Base-by-base conservation (phyloP, 2,113 vertebrate genomes). In the Poeciliopsis prolifica region DNA sequence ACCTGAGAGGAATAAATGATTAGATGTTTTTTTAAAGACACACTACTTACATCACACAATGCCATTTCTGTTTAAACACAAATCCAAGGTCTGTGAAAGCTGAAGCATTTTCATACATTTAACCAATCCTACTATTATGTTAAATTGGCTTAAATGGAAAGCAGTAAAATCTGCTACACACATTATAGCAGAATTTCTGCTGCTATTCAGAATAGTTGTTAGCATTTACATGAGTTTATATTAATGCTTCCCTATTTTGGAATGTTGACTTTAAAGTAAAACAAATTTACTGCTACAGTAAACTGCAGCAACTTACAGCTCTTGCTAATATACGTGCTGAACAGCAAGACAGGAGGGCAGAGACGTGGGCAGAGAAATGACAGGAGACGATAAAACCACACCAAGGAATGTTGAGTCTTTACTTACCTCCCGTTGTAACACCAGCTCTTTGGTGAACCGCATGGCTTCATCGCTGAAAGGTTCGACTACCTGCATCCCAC, bases 381-480 rank as follows among this genome's bases (percentile, higher is more conserved):
- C 14, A 4, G 19, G 40, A 64, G 67, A 24, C 14, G 26, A 79
- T 48, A 5, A 63, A 64, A 77, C 3, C 6, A 0, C 48, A 61
- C 73, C 54, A 54, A 63, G 48, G 75, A 42, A n/a, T 11, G 54
- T 42, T 66, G 69, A 13, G 40, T 24, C 13, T n/a, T 3, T 31
- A 42, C 94, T 93, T 96, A 98, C 98, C 97, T 98, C 97, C 74
- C 97, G 89, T 79, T 98, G 98, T 81, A 99, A 91, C 81, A 99
- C 98, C 86, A 98, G 95, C 87, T 99, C 97, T 94, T 98, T 98
- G 90, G 98, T 98, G 94, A 98, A 98, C 74, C 95, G 92, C 8
- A 91, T 94, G 82, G 98, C 98, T 82, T 99, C 97, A n/a, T 99
- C 95, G 31, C 96, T 98, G 96, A 97, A 99, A 12, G 98, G 97